phyloP scores from a whole-genome alignment of 2,797 vertebrate genomes.

The Euthynnus affinis region DNA sequence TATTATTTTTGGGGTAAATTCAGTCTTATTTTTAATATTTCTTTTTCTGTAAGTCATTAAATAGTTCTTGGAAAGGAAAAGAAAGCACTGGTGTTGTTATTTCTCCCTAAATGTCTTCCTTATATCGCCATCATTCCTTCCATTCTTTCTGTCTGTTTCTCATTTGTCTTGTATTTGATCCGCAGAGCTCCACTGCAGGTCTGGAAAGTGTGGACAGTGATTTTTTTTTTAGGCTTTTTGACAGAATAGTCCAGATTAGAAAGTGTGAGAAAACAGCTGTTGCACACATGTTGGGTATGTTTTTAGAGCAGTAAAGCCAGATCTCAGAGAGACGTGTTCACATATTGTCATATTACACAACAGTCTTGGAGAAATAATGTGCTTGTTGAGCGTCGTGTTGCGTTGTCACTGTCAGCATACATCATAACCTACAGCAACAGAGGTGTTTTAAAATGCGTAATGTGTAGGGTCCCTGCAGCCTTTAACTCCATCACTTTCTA shows the following conservation, averaged over 20 bases:
- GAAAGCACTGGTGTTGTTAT: constrained; percentile 45
- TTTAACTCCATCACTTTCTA: constrained; percentile 34
- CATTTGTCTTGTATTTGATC: constrained; percentile 65
- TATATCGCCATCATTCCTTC: constrained; percentile 62
- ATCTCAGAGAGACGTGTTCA: constrained; percentile 34
- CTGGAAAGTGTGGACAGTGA: constrained; percentile 69
- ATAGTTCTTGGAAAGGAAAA: constrained; percentile 36
- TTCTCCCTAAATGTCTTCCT: constrained; percentile 53
- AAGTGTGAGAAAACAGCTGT: constrained; percentile 70
- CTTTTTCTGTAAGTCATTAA: constrained; percentile 27
- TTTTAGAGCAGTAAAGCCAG: constrained; percentile 40
- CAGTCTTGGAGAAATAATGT: background rate
- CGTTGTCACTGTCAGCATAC: constrained; percentile 8
- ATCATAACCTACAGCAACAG: constrained; percentile 19
- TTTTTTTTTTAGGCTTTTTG: constrained; percentile 47
- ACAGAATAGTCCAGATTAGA: constrained; percentile 64
- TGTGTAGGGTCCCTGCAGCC: constrained; percentile 28
- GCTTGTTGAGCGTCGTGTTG: background rate
- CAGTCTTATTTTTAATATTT: constrained; percentile 17
- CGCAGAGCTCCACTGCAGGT: constrained; percentile 60
- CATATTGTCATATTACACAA: constrained; percentile 41
- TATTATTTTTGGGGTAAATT: constrained; percentile 24
- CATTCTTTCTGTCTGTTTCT: constrained; percentile 66
- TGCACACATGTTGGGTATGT: constrained; percentile 57
- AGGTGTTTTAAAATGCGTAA: constrained; percentile 39